Base-by-base conservation (phyloP, 2,797 vertebrate genomes). In the Lagodon rhomboides region DNA sequence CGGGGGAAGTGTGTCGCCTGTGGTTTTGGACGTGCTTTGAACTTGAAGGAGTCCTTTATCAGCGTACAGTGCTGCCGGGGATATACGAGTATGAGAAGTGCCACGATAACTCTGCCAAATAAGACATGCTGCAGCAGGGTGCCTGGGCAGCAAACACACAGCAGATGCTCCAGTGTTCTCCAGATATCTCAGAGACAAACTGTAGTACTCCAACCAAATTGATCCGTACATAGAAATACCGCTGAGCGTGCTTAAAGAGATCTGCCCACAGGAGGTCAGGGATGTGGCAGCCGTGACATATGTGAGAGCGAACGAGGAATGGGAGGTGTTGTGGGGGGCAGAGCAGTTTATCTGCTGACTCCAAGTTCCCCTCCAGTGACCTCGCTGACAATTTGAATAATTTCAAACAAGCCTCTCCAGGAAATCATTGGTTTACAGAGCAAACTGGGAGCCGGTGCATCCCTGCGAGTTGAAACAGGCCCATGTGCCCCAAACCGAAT, bases 21-120 rank as follows among this genome's bases (percentile, higher is more conserved):
- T 85, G 86, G 86, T 89, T 90, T 82, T 74, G 80, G 87, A 81
- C 54, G 70, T 79, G 88, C 87, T 91, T 91, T 93, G 84, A 92
- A 88, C 86, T 83, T 87, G 77, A 92, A 89, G 81, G 79, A 86
- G 79, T 80, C 78, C 78, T 88, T 87, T 89, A 88, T 90, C 89
- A 72, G 84, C 67, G 49, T 50, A 73, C 78, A 47, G 69, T 67
- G 83, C 84, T 85, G 84, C 58, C 12, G 79, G 86, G 82, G 70
- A 85, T 75, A 69, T 75, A 62, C n/a, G 73, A 62, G 62, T 68
- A 59, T 61, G 68, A 88, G 66, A 77, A 79, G 75, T 53, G 62
- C 58, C 69, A 38, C 17, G 69, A 89, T 87, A 86, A 87, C 75
- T 77, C 58, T 72, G 82, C 84, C 81, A 91, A 92, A 87, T 87